Base-by-base conservation (phyloP, 37 sponge, comb jelly and placozoan genomes). In the Spongilla lacustris region DNA sequence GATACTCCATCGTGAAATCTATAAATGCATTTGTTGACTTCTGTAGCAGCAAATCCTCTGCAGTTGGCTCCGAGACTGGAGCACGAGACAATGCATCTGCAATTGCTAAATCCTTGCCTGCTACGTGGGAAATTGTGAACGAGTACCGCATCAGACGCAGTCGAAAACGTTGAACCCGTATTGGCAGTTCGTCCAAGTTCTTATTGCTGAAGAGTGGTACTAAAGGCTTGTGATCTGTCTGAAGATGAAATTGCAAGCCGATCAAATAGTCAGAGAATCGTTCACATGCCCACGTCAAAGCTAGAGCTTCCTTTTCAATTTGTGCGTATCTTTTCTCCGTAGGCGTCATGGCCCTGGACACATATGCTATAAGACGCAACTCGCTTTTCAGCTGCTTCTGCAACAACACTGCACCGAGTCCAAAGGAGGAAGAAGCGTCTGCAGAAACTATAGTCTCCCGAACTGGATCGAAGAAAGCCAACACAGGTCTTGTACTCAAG, bases 161-260 rank as follows among this genome's bases (percentile, higher is more conserved):
- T 24, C 80, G 48, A 35, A 87, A 86, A 28, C 87, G 73, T 81
- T 86, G 92, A 31, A 86, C 74, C 49, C 81, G 48, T 26, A 78
- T 6, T 49, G 92, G 92, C 5, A 87, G 84, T 14, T 78, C 75
- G 0, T 91, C 81, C 22, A 87, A 73, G 66, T 66, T 76, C 69
- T 91, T 91, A 26, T 74, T 58, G 50, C 84, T 86, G 31, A 91
- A 74, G 5, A 87, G 33, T 2, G 92, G 80, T 32, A 91, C 81
- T 34, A 87, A 36, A 11, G 92, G 92, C 70, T 91, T 91, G 75
- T 91, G 87, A 31, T 91, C 92, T 0, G 92, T 91, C 23, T 87
- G 36, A 11, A 82, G 35, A 32, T 86, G 87, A 66, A 83, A 83
- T 71, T 6, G 13, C 27, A 67, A 21, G 27, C 92, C 92, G 14